Conservation (phyloP, 2,113 vertebrate species). For the Heptranchias perlo region DNA sequence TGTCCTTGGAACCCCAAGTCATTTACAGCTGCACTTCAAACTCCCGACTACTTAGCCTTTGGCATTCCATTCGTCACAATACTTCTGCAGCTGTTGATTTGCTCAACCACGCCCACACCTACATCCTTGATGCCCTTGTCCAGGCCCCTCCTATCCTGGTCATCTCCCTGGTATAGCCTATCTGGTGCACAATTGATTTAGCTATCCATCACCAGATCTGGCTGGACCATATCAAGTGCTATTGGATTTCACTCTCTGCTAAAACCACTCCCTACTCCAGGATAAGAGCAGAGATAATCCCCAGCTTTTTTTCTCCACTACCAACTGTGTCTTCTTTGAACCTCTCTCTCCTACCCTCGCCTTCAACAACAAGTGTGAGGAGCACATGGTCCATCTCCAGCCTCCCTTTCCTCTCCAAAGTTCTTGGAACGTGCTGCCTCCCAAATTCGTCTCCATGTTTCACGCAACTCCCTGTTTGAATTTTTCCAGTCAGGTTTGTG, state of each 20-base stretch:
- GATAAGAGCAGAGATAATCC: not conserved
- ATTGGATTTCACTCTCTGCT: not conserved
- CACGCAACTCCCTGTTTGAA: not conserved
- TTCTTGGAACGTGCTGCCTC: not conserved
- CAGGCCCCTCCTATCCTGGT: not conserved
- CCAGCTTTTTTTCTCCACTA: not conserved
- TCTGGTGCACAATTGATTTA: not conserved
- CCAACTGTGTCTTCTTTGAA: not conserved
- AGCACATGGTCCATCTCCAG: not conserved
- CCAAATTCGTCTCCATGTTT: not conserved
- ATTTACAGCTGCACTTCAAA: not conserved
- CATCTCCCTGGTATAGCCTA: not conserved
- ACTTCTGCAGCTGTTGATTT: not conserved
- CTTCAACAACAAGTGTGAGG: not conserved
- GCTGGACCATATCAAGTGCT: not conserved
- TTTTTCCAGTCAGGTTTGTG: not conserved
- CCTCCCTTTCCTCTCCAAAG: not conserved
- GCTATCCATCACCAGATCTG: not conserved
- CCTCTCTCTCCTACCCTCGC: not conserved
- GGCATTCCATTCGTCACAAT: not conserved
- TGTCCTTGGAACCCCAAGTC: slow-evolving; percentile 36
- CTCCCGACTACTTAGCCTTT: not conserved
- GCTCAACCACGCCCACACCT: not conserved
- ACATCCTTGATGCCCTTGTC: not conserved
- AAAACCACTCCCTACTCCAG: not conserved